phyloP scores from a whole-genome alignment of 2,888 invertebrate species.

The Phalera bucephala region DNA sequence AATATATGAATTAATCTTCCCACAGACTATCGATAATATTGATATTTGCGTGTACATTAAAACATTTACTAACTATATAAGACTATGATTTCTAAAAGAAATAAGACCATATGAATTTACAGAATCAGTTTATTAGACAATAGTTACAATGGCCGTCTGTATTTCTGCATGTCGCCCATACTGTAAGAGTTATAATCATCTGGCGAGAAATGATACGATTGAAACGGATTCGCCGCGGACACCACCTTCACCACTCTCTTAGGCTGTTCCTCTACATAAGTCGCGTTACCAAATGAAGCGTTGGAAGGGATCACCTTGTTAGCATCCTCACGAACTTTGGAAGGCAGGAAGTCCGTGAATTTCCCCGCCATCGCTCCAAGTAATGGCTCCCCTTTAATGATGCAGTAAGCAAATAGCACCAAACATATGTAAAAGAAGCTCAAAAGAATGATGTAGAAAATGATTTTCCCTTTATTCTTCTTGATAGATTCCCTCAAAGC shows the following conservation, averaged over 20 bases:
- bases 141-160: conserved; percentile 32
- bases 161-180: conserved; percentile 14
- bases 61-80: no score
- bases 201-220: conserved; percentile 55
- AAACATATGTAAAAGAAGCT: conserved; percentile 41
- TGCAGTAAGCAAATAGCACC: conserved; percentile 59
- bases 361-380: conserved; percentile 41
- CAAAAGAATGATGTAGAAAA: conserved; percentile 50
- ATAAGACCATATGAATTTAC: not conserved
- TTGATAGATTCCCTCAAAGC: conserved; percentile 48
- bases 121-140: conserved; percentile 1
- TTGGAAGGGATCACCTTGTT: conserved; percentile 30
- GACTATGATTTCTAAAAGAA: no score
- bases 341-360: conserved; percentile 28
- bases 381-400: conserved; percentile 60
- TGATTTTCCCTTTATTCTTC: conserved; percentile 48
- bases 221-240: conserved; percentile 61
- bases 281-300: conserved; percentile 51
- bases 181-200: conserved; percentile 25
- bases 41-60: no score
- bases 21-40: no score
- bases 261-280: conserved; percentile 59
- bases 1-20: no score
- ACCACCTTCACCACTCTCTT: conserved; percentile 63
- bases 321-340: conserved; percentile 25